Conservation (phyloP, 2,797 vertebrate species). For the Myotis pilosus region DNA sequence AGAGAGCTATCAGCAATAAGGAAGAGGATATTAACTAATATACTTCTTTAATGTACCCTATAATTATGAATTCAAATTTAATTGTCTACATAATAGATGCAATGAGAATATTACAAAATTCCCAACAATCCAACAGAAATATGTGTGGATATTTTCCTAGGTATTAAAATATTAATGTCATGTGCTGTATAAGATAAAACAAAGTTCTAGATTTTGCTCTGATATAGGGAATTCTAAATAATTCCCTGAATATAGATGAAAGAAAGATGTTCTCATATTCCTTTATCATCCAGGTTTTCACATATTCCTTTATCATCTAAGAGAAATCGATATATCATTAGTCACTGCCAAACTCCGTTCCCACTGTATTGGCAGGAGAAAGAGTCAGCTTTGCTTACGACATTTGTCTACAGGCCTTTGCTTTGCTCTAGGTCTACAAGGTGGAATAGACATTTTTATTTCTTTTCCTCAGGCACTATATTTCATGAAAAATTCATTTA, state of each 20-base stretch:
- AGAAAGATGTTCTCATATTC: background rate
- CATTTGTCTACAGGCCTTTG: background rate
- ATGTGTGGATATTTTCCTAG: background rate
- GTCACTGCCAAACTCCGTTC: background rate
- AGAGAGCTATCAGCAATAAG: background rate
- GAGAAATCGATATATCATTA: background rate
- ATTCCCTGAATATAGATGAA: background rate
- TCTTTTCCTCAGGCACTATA: constrained; percentile 37
- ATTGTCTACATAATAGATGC: background rate
- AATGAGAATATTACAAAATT: background rate
- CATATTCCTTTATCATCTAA: background rate
- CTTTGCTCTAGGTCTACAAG: background rate
- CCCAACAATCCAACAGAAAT: background rate
- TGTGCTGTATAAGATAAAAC: background rate
- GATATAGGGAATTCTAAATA: background rate
- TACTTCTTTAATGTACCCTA: background rate
- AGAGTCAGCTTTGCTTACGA: background rate
- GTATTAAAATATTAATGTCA: constrained; percentile 1
- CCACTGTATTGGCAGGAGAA: background rate
- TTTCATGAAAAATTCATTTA: constrained; percentile 55
- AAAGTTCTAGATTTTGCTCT: background rate
- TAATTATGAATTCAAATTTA: background rate
- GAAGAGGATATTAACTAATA: background rate
- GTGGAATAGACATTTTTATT: background rate
- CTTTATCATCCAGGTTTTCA: background rate